These are phyloP conservation scores for Drosophila melanocephala DNA, from an alignment of 2,888 invertebrate species.

Conservation along the genomic window DNA sequence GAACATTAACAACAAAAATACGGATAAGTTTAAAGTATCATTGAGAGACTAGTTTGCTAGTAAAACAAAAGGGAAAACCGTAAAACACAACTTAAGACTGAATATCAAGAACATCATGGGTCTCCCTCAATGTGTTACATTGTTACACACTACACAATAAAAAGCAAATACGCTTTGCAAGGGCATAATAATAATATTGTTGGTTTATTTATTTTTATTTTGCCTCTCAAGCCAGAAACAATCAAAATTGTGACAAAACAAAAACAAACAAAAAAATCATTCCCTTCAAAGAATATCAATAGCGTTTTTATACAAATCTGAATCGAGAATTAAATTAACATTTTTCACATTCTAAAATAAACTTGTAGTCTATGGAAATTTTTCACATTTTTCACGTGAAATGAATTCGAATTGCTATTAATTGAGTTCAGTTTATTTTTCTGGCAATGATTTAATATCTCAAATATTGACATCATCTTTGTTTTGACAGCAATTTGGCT, in stretches of 20 bases:
- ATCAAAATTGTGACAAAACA: background rate
- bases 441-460: slow-evolving; percentile 17
- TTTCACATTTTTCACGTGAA: background rate
- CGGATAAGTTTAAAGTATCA: background rate
- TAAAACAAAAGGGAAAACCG: background rate
- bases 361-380: background rate
- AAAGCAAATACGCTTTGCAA: background rate
- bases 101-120: too few species aligned
- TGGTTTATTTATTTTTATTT: background rate
- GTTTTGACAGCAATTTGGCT: slow-evolving; percentile 10
- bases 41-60: background rate
- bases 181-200: background rate
- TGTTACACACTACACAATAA: too few species aligned
- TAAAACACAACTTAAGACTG: background rate
- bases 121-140: too few species aligned
- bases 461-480: slow-evolving; percentile 32
- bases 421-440: slow-evolving; percentile 10
- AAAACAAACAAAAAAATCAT: background rate
- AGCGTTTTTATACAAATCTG: background rate
- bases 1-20: background rate
- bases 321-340: background rate
- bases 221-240: background rate
- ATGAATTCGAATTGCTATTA: slow-evolving; percentile 9
- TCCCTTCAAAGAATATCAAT: background rate
- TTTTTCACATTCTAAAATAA: background rate